Evolutionary conservation across 2,888 invertebrate species (phyloP).

Genomic region (Lacanobia wlatinum): DNA sequence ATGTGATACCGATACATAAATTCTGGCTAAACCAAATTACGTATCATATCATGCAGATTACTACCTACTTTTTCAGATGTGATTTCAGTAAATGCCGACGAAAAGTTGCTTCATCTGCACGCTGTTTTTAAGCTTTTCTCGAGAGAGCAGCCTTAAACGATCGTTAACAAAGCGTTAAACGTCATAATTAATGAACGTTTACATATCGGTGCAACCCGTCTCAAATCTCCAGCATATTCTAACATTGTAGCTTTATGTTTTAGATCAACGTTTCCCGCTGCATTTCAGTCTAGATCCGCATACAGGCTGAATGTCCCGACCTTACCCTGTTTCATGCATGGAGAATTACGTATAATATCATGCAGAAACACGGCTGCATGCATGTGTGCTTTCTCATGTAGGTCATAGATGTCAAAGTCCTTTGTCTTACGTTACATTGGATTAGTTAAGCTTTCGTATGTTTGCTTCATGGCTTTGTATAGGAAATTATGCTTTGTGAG

Average conservation of each 20-base stretch:
- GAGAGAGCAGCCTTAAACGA: too few species aligned
- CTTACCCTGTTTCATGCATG: constrained; percentile 38
- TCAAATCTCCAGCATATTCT: not conserved
- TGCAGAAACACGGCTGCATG: not conserved
- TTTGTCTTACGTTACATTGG: not conserved
- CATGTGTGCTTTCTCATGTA: not conserved
- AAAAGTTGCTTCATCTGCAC: too few species aligned
- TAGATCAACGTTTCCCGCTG: constrained; percentile 16
- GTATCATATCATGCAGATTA: too few species aligned
- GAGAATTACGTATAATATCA: constrained; percentile 6
- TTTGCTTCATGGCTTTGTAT: not conserved
- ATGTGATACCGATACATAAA: too few species aligned
- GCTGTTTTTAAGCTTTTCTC: too few species aligned
- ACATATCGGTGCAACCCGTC: not conserved
- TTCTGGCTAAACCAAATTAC: too few species aligned
- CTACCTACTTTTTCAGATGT: too few species aligned
- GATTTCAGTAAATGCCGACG: too few species aligned
- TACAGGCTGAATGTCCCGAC: constrained; percentile 7
- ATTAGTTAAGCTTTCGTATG: not conserved
- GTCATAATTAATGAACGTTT: not conserved
- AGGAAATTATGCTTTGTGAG: not conserved
- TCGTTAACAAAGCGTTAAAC: too few species aligned
- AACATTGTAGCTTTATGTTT: constrained; percentile 2
- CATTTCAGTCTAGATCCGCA: constrained; percentile 31
- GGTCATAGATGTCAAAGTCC: not conserved